These are phyloP conservation scores for Smutsia temminckii DNA, from an alignment of 2,797 vertebrate species.

Conservation along the genomic window DNA sequence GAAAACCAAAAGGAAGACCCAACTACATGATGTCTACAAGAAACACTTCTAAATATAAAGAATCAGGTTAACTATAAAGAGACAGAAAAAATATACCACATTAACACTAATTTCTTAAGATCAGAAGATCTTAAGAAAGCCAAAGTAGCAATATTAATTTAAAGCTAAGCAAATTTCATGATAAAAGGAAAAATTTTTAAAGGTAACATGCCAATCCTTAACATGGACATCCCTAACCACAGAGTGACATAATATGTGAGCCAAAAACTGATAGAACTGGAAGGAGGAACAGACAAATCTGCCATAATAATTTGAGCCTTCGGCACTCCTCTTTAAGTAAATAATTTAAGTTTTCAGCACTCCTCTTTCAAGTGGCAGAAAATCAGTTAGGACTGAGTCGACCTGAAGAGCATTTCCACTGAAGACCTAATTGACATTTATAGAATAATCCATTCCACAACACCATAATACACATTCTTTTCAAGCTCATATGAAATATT, in stretches of 20 bases:
- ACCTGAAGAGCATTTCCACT: background rate
- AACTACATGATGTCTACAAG: background rate
- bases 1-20: background rate
- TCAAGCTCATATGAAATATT: background rate
- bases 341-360: background rate
- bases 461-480: background rate
- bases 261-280: background rate
- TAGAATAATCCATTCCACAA: background rate
- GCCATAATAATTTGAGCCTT: background rate
- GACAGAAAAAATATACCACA: background rate
- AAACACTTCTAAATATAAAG: background rate
- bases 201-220: background rate
- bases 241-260: background rate
- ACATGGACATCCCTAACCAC: background rate
- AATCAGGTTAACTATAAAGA: background rate
- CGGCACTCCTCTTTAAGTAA: background rate
- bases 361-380: background rate
- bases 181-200: background rate
- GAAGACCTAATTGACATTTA: background rate
- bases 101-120: background rate
- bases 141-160: background rate
- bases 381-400: background rate
- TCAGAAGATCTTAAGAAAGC: background rate
- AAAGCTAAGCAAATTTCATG: background rate
- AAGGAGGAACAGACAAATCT: background rate